Evolutionary conservation across 2,797 vertebrate species (phyloP), one percentile per base, ranked within the genome.

Genomic region (Enteromius viviparus): DNA sequence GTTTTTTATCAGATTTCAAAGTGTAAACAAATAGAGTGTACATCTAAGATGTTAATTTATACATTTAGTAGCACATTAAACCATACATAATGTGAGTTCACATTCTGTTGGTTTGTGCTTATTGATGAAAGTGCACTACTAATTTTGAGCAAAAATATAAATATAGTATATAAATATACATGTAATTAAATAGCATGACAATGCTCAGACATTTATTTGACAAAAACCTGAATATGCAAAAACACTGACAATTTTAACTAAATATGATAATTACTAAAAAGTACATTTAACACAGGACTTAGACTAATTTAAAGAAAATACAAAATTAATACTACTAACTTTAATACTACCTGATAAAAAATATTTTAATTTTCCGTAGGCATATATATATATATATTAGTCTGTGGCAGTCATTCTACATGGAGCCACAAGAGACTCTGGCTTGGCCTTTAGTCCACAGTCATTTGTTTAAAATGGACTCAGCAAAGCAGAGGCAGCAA

Each of bases 381-480:
- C n/a, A 45, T 45, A 45, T 10, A 42, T 40, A 42, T 42, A 23
- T 58, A 23, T n/a, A 55, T 58, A 10, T 55, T 58, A 23, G 9
- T 23, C 9, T 58, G 55, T 23, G 9, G 37, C 29, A 62, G 42
- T 17, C 7, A 78, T 32, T 74, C 60, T 19, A 80, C 49, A 74
- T 76, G 3, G 17, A 81, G 72, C 37, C 69, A 15, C 58, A 55
- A 15, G 80, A 51, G 68, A 82, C 55, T 76, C 58, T 2, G 12
- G 40, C 29, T 21, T 76, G 80, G 80, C 55, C 82, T 82, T 71
- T 71, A 26, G 80, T 68, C 58, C 71, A 79, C 47, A 76, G 47
- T 10, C 47, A 58, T 62, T 77, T 82, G 82, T 87, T 87, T 82
- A 84, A 86, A 76, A 81, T 80, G 72, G 79, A 82, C 76, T 82